Evolutionary conservation across 2,797 vertebrate species (phyloP), one percentile per base, ranked within the genome.

Genomic region (Myripristis murdjan): DNA sequence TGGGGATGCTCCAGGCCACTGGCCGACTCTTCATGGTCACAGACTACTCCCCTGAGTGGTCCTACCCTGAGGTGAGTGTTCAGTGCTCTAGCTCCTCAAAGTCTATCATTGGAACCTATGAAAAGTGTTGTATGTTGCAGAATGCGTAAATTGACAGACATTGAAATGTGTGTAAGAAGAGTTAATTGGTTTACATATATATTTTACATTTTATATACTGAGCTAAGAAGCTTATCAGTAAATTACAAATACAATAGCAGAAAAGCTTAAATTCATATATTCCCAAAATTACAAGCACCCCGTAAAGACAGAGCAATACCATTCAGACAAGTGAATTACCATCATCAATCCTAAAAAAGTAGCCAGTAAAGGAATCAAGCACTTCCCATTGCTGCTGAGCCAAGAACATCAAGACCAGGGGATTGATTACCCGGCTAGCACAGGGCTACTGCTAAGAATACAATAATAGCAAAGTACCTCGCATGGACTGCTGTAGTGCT

Each of bases 1-100:
- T 99, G 92, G 97, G 97, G 49, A 92, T 99, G 96, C 96, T 99
- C 52, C 98, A 99, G 93, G 97, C 97, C 87, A 97, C 96, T 0
- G 97, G 98, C 4, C 95, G 97, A 58, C 94, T 99, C 91, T 99
- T 99, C 94, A 96, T 99, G 96, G 98, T 99, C 90, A 99, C 98
- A 1, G 98, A 99, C 93, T 99, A 99, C 89, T 99, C 98, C 39
- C 98, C 98, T 0, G 98, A 99, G 86, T 99, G 98, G 98, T 99
- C 98, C 28, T 99, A 99, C 83, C 98, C 98, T 2, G 98, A 99
- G 98, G 98, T 99, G 83, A 95, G 97, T 47, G 5, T 47, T 9
- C 41, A 15, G 1, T 4, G 3, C 18, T 44, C 24, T 57, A 47
- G 4, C 23, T 28, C 14, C 14, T 51, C 15, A 14, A 26, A 15